Base-by-base conservation (phyloP, 2,888 invertebrate species). In the Andrena praecox region DNA sequence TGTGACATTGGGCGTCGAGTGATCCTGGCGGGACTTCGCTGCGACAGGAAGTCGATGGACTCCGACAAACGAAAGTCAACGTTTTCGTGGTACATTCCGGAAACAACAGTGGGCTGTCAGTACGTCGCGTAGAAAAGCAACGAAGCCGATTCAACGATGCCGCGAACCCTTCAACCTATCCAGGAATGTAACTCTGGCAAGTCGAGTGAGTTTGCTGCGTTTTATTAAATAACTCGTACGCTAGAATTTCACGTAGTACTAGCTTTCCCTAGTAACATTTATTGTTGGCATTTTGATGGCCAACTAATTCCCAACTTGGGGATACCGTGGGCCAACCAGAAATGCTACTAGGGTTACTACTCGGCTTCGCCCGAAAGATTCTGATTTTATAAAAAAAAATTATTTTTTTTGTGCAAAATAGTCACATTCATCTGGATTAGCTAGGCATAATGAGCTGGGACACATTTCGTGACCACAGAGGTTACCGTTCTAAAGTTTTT, bases 131-230 rank as follows among this genome's bases (percentile, higher is more conserved):
- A 54, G 60, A 70, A 69, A 50, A 72, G 8, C 20, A 16, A 82
- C 16, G 20, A 69, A 60, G 52, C 56, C 24, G 12, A 54, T 68
- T 67, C 69, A 54, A 90, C 73, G 84, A 93, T 92, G 93, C 90
- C 92, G 75, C 90, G 92, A 70, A 89, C 88, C 16, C 89, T 93
- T 2, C 93, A 93, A 73, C 93, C 93, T 10, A 93, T 93, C 71
- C 91, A 92, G 87, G 93, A 93, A 87, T 90, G 90, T 6, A 91
- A 91, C 62, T 90, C 93, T 8, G 89, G 91, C 20, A 92, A 92
- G 71, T 89, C 91, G 20, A 88, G 92, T 92, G 70, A 90, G 91
- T 80, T 52, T n/a, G n/a, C 20, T 50, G 6, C 33, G 20, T 24
- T 52, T 1, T 7, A 10, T 52, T 33, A 29, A 2, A 48, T 29